Evolutionary conservation across 2,797 vertebrate genomes (phyloP), one percentile per base, ranked within the genome.

Genomic region (Anguilla anguilla): DNA sequence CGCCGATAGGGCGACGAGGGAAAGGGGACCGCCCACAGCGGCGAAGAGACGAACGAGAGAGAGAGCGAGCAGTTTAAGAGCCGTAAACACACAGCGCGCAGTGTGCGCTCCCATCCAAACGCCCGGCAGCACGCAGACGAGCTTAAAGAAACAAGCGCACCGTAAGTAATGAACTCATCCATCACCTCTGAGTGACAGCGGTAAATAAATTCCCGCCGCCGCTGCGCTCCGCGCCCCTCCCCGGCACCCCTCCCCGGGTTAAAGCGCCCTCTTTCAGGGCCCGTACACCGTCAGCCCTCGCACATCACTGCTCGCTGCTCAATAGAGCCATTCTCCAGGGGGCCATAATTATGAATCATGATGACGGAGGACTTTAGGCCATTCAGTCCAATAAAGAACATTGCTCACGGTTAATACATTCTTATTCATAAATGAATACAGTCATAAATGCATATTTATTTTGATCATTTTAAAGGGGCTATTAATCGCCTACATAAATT

Each of bases 311-410:
- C 28, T 77, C 51, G 15, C 28, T 72, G 69, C n/a, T 55, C 6
- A 31, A 74, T 43, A 22, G 67, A 72, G 67, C 51, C 85, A 43
- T 79, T 86, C 43, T 55, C 7, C 91, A 89, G 91, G 94, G 92
- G 94, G 92, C 94, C 19, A 61, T 86, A 86, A 86, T 86, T 87
- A 87, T 77, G 59, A 79, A 82, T 82, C 69, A 86, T 25, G 51
- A 77, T 17, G 72, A 74, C 43, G n/a, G 25, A 51, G 19, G 86
- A 22, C 55, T 39, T 81, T 17, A 46, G 59, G 35, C 57, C 35
- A 85, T 35, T 39, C 25, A 69, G 46, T 46, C 64, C 19, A 10
- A 82, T n/a, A 51, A 51, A 51, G 9, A 25, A 5, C 22, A 10
- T 9, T 19, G 39, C 39, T 49, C 15, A 81, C 46, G 15, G 69